phyloP scores from a whole-genome alignment of 35 echinoderm and acorn worm species.

The Eucidaris tribuloides region DNA sequence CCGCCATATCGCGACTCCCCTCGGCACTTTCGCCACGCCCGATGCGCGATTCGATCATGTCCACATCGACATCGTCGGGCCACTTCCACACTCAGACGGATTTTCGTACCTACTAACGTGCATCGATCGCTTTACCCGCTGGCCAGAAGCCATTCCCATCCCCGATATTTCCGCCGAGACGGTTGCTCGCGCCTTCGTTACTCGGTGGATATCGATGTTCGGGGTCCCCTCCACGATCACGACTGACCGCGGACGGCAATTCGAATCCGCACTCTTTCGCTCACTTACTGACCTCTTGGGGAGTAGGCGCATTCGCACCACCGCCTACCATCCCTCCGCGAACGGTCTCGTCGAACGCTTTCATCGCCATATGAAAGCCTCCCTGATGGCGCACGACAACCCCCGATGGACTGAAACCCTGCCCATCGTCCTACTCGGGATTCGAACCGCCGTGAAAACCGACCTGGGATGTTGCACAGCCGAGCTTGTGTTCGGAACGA shows the following conservation, averaged over 20 bases:
- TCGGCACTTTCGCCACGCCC: slow-evolving; percentile 55
- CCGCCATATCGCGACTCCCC: slow-evolving; percentile 41
- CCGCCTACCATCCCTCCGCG: slow-evolving; percentile 24
- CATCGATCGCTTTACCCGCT: slow-evolving; percentile 61
- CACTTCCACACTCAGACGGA: slow-evolving; percentile 50
- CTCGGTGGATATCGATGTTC: slow-evolving; percentile 7
- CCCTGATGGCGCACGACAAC: slow-evolving; percentile 2
- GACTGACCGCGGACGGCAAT: slow-evolving; percentile 43
- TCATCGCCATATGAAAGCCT: slow-evolving; percentile 48
- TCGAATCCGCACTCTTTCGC: slow-evolving; percentile 42
- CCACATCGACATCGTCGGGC: slow-evolving; percentile 65
- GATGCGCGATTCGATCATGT: slow-evolving; percentile 53
- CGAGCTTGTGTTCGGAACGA: slow-evolving; percentile 43
- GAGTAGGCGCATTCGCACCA: slow-evolving; percentile 19
- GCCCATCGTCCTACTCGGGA: slow-evolving; percentile 44
- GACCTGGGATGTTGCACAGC: slow-evolving; percentile 45
- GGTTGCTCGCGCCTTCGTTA: slow-evolving; percentile 38
- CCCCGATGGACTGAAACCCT: slow-evolving; percentile 23
- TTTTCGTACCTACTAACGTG: slow-evolving; percentile 56
- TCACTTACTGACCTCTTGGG: slow-evolving; percentile 36
- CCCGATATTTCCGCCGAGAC: slow-evolving; percentile 36
- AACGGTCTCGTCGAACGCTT: slow-evolving; percentile 39
- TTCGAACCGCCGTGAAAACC: slow-evolving; percentile 42
- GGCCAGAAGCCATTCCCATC: slow-evolving; percentile 70
- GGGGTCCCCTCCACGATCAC: slow-evolving; percentile 36